phyloP scores from a whole-genome alignment of 2,888 invertebrate genomes.

The Syrista parreyssii region DNA sequence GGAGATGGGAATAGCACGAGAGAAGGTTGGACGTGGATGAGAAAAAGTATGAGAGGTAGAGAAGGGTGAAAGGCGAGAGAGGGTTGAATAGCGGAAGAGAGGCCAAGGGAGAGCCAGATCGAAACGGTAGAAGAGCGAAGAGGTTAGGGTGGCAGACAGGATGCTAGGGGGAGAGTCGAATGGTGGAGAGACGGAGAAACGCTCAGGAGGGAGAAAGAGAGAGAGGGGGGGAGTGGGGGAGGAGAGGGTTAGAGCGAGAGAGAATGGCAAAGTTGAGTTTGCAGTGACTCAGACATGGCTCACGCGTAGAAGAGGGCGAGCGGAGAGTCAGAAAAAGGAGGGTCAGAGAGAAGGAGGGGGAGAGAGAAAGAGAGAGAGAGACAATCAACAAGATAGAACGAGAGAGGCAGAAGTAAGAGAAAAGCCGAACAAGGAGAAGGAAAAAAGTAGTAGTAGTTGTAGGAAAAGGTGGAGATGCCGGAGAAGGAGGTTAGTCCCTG shows the following conservation, averaged over 20 bases:
- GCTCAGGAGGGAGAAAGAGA: conserved; percentile 15
- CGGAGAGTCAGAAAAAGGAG: not conserved
- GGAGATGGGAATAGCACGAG: conserved; percentile 35
- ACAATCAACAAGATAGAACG: conserved; percentile 24
- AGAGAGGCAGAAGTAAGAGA: conserved; percentile 11
- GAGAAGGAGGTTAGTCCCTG: too few relatives aligned
- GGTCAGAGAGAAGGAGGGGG: conserved; percentile 5
- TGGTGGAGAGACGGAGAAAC: conserved; percentile 22
- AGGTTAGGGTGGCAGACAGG: conserved; percentile 38
- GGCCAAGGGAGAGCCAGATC: conserved; percentile 30
- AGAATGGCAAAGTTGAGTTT: conserved; percentile 24
- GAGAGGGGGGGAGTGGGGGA: conserved; percentile 13
- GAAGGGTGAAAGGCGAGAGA: conserved; percentile 13
- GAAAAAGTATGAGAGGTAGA: conserved; percentile 30
- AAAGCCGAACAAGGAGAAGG: too few relatives aligned
- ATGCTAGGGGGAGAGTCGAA: conserved; percentile 22
- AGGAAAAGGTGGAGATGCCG: too few relatives aligned
- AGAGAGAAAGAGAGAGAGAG: conserved; percentile 27
- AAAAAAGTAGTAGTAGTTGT: too few relatives aligned
- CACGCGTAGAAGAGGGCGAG: not conserved
- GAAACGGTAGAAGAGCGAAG: conserved; percentile 33
- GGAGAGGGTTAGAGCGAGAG: conserved; percentile 16
- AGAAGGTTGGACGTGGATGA: conserved; percentile 25
- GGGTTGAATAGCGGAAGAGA: conserved; percentile 2
- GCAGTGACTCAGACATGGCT: conserved; percentile 7